These are phyloP conservation scores for Pocillopora damicornis DNA, from an alignment of 64 coral and sea anemone genomes.

Conservation along the genomic window DNA sequence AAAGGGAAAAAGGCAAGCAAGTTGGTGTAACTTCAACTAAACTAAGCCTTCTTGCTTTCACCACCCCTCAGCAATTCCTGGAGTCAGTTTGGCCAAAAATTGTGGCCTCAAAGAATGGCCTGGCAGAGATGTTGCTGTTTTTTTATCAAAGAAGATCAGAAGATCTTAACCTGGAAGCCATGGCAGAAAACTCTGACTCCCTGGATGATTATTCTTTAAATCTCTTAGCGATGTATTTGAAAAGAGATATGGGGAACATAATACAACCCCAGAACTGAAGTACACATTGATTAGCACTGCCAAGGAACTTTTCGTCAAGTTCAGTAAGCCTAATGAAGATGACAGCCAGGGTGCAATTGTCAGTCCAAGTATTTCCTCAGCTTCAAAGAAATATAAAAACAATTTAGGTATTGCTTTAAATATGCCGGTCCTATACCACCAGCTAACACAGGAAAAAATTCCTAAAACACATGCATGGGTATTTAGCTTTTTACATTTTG, in stretches of 20 bases:
- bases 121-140: slow-evolving; percentile 50
- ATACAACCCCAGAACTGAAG: slow-evolving; percentile 14
- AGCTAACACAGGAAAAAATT: too few species aligned
- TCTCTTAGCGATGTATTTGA: slow-evolving; percentile 26
- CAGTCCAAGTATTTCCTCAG: background rate
- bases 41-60: slow-evolving; percentile 25
- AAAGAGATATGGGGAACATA: slow-evolving; percentile 59
- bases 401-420: too few species aligned
- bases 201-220: background rate
- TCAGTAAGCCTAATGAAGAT: slow-evolving; percentile 49
- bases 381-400: background rate
- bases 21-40: slow-evolving; percentile 11
- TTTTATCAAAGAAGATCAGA: slow-evolving; percentile 38
- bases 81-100: slow-evolving; percentile 51
- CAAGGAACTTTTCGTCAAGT: slow-evolving; percentile 70
- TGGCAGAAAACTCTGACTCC: slow-evolving; percentile 29
- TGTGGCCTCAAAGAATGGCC: slow-evolving; percentile 42
- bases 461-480: too few species aligned
- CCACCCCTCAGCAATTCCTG: background rate
- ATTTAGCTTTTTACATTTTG: too few species aligned
- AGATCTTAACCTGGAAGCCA: slow-evolving; percentile 37
- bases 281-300: slow-evolving; percentile 50
- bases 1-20: slow-evolving; percentile 46
- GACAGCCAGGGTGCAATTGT: background rate
- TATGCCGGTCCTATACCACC: too few species aligned